Evolutionary conservation across 2,888 invertebrate species (phyloP).

Genomic region (Frankliniella intonsa): DNA sequence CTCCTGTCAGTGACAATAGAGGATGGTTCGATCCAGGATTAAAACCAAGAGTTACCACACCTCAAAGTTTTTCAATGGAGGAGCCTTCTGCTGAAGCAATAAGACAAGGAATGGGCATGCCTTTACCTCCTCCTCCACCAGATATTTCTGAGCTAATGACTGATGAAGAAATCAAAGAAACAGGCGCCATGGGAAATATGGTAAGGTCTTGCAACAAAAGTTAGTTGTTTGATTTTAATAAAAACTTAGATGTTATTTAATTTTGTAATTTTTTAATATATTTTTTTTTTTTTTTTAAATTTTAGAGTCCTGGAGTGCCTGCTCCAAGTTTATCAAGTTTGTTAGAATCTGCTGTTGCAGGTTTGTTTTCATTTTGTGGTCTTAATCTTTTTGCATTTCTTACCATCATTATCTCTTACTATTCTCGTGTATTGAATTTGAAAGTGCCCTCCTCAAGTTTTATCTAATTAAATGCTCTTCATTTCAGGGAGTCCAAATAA

Average conservation of each 20-base stretch:
- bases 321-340: not conserved
- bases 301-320: not conserved
- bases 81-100: not conserved
- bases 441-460: not conserved
- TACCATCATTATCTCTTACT: not conserved
- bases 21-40: not conserved
- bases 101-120: not conserved
- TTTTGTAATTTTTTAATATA: not conserved
- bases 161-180: not conserved
- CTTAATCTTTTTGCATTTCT: no score
- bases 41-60: not conserved
- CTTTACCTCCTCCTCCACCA: not conserved
- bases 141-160: slow-evolving; percentile 4
- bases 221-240: not conserved
- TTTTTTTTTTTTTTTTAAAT: not conserved
- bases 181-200: not conserved
- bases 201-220: not conserved
- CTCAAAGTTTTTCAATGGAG: not conserved
- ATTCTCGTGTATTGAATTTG: not conserved
- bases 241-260: not conserved
- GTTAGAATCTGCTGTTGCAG: slow-evolving; percentile 3
- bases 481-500: not conserved
- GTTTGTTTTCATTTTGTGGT: not conserved
- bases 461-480: not conserved
- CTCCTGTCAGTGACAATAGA: not conserved